Percentiles rank a stretch among this genome's conserved stretches.
Evolutionary conservation across 2,888 invertebrate species (phyloP).

Genomic region (Melanophora roralis): DNA sequence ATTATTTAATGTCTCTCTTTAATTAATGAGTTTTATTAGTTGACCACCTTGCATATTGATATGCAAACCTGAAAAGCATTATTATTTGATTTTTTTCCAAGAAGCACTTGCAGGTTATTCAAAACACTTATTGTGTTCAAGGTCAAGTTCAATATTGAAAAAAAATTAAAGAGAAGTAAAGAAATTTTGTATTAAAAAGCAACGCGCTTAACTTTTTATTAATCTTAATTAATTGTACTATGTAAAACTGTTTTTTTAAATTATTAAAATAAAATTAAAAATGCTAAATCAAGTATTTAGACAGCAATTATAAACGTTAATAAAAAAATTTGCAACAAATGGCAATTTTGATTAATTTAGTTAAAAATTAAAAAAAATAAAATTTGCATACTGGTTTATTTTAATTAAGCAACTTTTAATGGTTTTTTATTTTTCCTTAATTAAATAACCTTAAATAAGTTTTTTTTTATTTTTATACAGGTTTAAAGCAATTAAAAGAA

Average conservation of each 20-base stretch:
- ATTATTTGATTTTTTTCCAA: neutral
- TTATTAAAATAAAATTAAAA: neutral
- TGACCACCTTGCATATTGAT: conserved; percentile 26
- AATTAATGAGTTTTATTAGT: neutral
- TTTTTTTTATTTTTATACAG: too few species aligned
- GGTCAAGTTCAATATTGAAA: neutral
- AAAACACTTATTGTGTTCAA: neutral
- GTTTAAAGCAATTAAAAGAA: too few species aligned
- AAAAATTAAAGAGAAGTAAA: neutral
- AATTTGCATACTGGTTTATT: conserved; percentile 4
- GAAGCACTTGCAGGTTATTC: conserved; percentile 24
- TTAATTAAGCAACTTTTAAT: neutral
- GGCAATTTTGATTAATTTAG: neutral
- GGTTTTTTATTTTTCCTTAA: neutral
- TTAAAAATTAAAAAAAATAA: neutral
- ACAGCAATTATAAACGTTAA: too few species aligned
- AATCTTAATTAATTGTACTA: too few species aligned
- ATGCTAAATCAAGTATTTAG: neutral
- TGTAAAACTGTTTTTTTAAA: too few species aligned
- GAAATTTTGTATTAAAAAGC: neutral
- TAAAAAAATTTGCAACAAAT: too few species aligned
- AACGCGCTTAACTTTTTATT: too few species aligned
- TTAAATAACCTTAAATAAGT: too few species aligned
- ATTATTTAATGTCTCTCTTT: neutral
- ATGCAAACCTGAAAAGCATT: neutral